These are phyloP conservation scores for Portunus trituberculatus DNA, from an alignment of 1,140 invertebrate genomes.

Conservation along the genomic window DNA sequence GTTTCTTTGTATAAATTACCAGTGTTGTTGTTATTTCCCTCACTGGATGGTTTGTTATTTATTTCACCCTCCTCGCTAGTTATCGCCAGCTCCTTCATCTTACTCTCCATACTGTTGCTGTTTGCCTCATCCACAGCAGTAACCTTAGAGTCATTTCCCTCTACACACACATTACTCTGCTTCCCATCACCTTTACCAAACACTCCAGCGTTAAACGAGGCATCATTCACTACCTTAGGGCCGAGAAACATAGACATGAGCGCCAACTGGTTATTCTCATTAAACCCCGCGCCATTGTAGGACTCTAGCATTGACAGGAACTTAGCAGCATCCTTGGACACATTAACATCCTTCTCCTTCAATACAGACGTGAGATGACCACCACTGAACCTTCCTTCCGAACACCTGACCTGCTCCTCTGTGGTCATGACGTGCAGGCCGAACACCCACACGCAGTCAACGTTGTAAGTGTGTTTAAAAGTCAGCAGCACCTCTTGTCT, in stretches of 20 bases:
- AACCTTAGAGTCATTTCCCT: background rate
- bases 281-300: background rate
- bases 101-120: background rate
- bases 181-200: background rate
- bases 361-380: constrained; percentile 51
- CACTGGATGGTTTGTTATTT: background rate
- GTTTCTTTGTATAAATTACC: background rate
- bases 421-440: constrained; percentile 25
- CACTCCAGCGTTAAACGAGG: background rate
- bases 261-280: constrained; percentile 45
- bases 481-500: constrained; percentile 26
- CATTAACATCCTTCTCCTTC: constrained; percentile 45
- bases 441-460: constrained; percentile 44
- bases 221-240: background rate
- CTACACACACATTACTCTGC: background rate
- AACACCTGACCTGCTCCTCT: background rate
- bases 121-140: background rate
- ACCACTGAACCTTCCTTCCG: constrained; percentile 27
- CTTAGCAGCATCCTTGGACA: constrained; percentile 36
- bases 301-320: constrained; percentile 32
- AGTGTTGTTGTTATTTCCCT: background rate
- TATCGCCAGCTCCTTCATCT: background rate
- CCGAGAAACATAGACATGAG: constrained; percentile 54
- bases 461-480: constrained; percentile 40
- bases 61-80: background rate